phyloP scores from a whole-genome alignment of 1,140 invertebrate genomes.

The Eurosta solidaginis region DNA sequence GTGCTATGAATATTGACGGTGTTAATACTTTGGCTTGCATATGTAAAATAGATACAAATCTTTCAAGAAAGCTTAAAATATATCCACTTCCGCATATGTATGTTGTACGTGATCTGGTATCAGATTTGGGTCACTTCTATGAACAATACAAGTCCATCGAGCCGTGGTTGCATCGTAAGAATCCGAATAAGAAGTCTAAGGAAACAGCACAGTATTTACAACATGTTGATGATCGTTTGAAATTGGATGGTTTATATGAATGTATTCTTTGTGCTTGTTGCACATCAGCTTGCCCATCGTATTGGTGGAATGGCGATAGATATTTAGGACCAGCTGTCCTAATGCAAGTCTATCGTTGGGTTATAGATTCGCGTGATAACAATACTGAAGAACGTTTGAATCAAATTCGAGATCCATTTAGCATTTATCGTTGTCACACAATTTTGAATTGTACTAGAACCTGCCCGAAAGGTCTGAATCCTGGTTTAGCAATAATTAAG shows the following conservation, averaged over 20 bases:
- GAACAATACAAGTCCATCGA: conserved; percentile 90
- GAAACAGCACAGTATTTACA: conserved; percentile 68
- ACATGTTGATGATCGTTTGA: conserved; percentile 83
- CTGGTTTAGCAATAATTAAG: conserved; percentile 92
- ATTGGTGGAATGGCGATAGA: too few species aligned
- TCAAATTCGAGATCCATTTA: conserved; percentile 86
- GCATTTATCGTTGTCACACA: conserved; percentile 88
- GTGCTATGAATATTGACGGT: too few species aligned
- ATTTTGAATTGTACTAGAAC: conserved; percentile 98
- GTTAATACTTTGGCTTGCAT: too few species aligned
- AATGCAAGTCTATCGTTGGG: conserved; percentile 95
- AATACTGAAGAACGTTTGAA: conserved; percentile 78
- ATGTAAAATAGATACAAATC: conserved; percentile 64
- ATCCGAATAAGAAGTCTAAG: conserved; percentile 66
- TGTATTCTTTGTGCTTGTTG: conserved; percentile 98
- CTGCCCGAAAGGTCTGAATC: conserved; percentile 98
- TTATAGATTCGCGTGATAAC: too few species aligned
- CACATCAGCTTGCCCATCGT: conserved; percentile 92
- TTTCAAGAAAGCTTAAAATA: conserved; percentile 68
- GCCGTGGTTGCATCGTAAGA: conserved; percentile 87
- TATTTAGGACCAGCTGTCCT: conserved; percentile 93
- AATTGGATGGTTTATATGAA: conserved; percentile 93
- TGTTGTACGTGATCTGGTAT: conserved; percentile 94
- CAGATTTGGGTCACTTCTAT: conserved; percentile 93
- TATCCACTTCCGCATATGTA: conserved; percentile 98